These are phyloP conservation scores for Vulpes vulpes DNA, from an alignment of 2,113 vertebrate species.

Conservation along the genomic window DNA sequence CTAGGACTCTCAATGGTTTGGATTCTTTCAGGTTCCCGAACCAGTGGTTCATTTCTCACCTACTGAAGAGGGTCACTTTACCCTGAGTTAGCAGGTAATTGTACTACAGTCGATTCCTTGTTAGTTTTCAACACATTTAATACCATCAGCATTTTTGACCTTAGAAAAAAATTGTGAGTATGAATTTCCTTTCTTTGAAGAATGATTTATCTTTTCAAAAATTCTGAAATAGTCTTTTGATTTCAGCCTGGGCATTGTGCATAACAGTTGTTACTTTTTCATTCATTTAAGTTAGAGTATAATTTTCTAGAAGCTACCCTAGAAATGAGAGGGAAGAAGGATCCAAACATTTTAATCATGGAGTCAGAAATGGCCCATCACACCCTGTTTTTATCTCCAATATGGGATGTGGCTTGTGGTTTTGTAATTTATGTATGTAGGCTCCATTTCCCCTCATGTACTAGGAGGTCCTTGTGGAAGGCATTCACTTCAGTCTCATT, in stretches of 20 bases:
- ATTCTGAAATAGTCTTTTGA: conserved; percentile 4
- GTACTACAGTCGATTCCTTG: not conserved
- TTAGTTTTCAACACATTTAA: not conserved
- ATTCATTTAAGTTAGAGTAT: conserved; percentile 21
- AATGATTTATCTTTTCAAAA: conserved; percentile 20
- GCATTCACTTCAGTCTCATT: not conserved
- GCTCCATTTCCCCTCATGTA: not conserved
- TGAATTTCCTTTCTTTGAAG: conserved; percentile 26
- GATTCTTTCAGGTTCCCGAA: not conserved
- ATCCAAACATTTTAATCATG: not conserved
- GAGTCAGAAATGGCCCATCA: not conserved
- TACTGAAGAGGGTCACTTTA: not conserved
- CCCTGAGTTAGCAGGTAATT: not conserved
- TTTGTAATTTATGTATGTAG: not conserved
- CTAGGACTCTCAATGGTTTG: not conserved
- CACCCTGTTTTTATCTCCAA: not conserved
- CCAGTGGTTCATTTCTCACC: not conserved
- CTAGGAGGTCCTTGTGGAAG: not conserved
- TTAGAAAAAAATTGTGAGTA: not conserved
- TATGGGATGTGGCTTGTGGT: not conserved
- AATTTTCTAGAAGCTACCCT: conserved; percentile 44
- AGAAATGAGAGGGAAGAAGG: conserved; percentile 52
- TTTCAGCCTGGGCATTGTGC: conserved; percentile 41
- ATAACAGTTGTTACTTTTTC: not conserved
- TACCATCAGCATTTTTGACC: not conserved